phyloP scores from a whole-genome alignment of 2,113 vertebrate species.

The Pseudolaguvia tuberculata region DNA sequence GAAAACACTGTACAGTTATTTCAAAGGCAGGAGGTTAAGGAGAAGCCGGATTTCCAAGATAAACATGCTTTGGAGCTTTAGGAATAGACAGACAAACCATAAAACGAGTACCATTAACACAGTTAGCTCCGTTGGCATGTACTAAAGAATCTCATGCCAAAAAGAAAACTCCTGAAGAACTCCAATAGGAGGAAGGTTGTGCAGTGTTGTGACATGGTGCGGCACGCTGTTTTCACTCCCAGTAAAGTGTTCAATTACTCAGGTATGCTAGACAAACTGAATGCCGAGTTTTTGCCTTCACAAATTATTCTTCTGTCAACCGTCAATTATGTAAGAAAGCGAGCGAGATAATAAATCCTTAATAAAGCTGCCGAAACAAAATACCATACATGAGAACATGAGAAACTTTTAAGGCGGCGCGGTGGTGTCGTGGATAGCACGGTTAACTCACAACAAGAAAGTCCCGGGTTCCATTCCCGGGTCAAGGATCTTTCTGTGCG shows the following conservation, averaged over 20 bases:
- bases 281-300: conserved; percentile 9
- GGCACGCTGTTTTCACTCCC: conserved; percentile 16
- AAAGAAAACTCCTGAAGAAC: not conserved
- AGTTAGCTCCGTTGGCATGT: not conserved
- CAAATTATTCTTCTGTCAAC: conserved; percentile 29
- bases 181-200: conserved; percentile 5
- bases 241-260: conserved; percentile 23
- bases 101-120: not conserved
- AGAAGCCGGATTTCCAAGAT: not conserved
- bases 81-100: not conserved
- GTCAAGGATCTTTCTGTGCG: no score
- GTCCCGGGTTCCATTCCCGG: no score
- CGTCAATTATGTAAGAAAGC: conserved; percentile 32
- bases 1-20: not conserved
- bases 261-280: conserved; percentile 28
- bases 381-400: conserved; percentile 7
- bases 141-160: not conserved
- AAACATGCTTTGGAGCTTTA: conserved; percentile 1
- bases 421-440: no score
- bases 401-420: conserved; percentile 9
- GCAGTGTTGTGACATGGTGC: conserved; percentile 13
- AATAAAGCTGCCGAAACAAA: conserved; percentile 25
- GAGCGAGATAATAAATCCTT: not conserved
- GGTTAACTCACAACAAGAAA: no score
- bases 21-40: not conserved